A percentile compares a stretch with the other conserved stretches of the same genome.
phyloP scores from a whole-genome alignment of 2,888 invertebrate species.

The Stictocephala bisonia region DNA sequence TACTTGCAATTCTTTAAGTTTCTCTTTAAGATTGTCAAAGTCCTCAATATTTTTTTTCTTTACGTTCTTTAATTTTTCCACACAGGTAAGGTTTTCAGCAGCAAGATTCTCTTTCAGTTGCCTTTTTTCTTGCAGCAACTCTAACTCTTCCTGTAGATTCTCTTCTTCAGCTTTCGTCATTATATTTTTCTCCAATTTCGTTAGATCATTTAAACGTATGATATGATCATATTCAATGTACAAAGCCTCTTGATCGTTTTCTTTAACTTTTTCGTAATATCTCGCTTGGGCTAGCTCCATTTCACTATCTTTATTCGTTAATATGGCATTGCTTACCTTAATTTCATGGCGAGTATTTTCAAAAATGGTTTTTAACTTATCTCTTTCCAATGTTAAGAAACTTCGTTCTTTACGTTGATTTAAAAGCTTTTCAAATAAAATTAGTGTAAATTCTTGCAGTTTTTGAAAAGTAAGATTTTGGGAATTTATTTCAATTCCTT shows the following conservation, averaged over 20 bases:
- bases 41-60: constrained; percentile 3
- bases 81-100: background rate
- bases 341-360: constrained; percentile 25
- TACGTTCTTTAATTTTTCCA: constrained; percentile 10
- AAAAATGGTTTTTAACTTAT: constrained; percentile 15
- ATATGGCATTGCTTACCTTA: background rate
- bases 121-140: constrained; percentile 31
- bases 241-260: constrained; percentile 28
- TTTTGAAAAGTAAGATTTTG: constrained; percentile 21
- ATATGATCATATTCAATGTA: constrained; percentile 23
- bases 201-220: background rate
- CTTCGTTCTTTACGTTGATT: constrained; percentile 17
- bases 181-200: background rate
- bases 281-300: background rate
- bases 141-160: background rate
- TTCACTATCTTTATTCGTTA: constrained; percentile 8
- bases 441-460: constrained; percentile 40
- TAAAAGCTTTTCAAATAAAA: constrained; percentile 23
- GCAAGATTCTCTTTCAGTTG: constrained; percentile 10
- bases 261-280: background rate
- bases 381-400: constrained; percentile 23
- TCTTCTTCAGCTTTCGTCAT: background rate
- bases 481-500: constrained; percentile 26
- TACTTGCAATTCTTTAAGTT: constrained; percentile 1
- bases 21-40: background rate